These are phyloP conservation scores for Dunckerocampus dactyliophorus DNA, from an alignment of 2,113 vertebrate species.

Conservation along the genomic window DNA sequence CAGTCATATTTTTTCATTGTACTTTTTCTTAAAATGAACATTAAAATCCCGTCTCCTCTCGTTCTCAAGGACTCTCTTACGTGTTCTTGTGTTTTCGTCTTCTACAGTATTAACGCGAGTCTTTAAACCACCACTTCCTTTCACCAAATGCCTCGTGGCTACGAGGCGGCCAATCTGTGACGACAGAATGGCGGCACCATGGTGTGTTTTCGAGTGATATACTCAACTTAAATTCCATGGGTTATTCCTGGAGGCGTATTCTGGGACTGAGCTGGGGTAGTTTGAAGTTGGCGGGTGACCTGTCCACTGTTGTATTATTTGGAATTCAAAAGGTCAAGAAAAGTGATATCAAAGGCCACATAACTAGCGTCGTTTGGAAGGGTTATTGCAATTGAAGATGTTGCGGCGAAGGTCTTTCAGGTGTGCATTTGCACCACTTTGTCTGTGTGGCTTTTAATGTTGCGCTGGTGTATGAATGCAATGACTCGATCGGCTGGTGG, in stretches of 20 bases:
- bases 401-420: background rate
- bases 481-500: background rate
- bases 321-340: constrained; percentile 19
- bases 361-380: background rate
- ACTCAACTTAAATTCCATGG: constrained; percentile 49
- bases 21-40: no score
- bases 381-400: background rate
- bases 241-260: constrained; percentile 58
- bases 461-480: background rate
- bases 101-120: no score
- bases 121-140: no score
- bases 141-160: no score
- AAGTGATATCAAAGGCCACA: constrained; percentile 8
- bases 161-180: no score
- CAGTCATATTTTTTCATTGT: no score
- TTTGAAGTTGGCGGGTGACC: constrained; percentile 32
- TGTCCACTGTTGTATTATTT: constrained; percentile 18
- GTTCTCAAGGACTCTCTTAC: no score
- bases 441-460: no score
- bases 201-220: constrained; percentile 50
- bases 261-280: constrained; percentile 12
- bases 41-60: no score
- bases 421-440: no score
- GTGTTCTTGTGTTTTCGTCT: no score
- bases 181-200: constrained; percentile 5